Evolutionary conservation across 2,797 vertebrate genomes (phyloP), one percentile per base, ranked within the genome.

Genomic region (Malurus splendens): DNA sequence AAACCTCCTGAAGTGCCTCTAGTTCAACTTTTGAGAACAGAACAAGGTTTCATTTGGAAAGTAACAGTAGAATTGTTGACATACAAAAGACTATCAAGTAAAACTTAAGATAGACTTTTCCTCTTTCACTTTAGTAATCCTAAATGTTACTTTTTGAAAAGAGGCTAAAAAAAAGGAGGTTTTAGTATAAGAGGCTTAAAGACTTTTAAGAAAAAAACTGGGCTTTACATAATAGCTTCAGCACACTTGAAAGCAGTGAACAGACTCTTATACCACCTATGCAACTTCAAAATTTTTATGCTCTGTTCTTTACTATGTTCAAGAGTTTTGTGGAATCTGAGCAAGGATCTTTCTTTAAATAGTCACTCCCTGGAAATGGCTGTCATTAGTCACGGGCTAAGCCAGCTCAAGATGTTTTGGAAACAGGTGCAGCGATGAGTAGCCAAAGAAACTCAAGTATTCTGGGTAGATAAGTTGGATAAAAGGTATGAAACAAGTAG

Each of bases 271-370:
- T 11, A 45, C 54, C 64, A 51, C 33, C 32, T 81, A 10, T 54
- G 28, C 39, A 90, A 50, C 57, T 75, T 78, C 6, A 68, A 59
- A 90, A 87, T 45, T 13, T 56, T 60, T 77, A 30, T 41, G 59
- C 12, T 60, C 32, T 79, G 4, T 62, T 87, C 39, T 56, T 61
- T 18, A 62, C 32, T 36, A n/a, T 1, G 2, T 67, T 74, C 33
- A 74, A 74, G 55, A 72, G 62, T 85, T 87, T 68, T 89, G 41
- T 59, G 27, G 66, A 89, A 87, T 89, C 19, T 30, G 54, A 82
- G 74, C 48, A 82, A 90, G 38, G 67, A 73, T 94, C 66, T 77
- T 90, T 91, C 84, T 82, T 94, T 86, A 94, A 95, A 94, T 94
- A 92, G 73, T 83, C 79, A 30, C 79, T 93, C 89, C 48, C 76